Evolutionary conservation across 2,888 invertebrate genomes (phyloP).

Genomic region (Heteromurus nitidus): DNA sequence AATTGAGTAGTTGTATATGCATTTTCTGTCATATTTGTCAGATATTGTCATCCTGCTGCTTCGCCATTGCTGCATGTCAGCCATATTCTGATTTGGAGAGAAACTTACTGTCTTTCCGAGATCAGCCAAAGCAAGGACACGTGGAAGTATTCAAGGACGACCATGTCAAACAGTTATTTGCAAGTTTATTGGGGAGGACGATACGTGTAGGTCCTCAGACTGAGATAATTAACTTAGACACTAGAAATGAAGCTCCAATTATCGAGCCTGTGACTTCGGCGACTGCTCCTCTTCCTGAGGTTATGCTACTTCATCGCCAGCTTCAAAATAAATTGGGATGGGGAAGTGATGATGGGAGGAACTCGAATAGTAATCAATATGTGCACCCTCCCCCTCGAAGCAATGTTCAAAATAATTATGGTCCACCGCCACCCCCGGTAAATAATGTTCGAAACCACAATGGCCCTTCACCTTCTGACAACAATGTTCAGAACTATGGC

Average conservation of each 20-base stretch:
- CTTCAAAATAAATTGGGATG: conserved; percentile 45
- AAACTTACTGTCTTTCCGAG: conserved; percentile 23
- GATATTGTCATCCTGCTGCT: conserved; percentile 25
- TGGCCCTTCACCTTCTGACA: conserved; percentile 6
- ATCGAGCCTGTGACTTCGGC: neutral
- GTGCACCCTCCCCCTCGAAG: neutral
- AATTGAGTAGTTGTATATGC: neutral
- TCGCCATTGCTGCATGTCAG: conserved; percentile 10
- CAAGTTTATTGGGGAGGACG: conserved; percentile 17
- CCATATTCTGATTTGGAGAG: neutral
- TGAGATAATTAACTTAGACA: neutral
- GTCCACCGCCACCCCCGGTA: neutral
- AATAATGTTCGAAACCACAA: neutral
- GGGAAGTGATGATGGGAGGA: conserved; percentile 21
- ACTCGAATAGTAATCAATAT: neutral
- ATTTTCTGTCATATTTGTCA: neutral
- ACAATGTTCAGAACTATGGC: conserved; percentile 17
- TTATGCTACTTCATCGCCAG: conserved; percentile 28
- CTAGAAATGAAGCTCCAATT: neutral
- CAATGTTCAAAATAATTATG: neutral
- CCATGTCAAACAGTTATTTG: conserved; percentile 25
- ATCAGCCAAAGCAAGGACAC: conserved; percentile 18
- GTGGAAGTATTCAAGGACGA: conserved; percentile 30
- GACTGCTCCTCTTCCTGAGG: conserved; percentile 19
- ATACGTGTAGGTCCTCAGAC: neutral